Percentiles rank a stretch among this genome's conserved stretches.
phyloP scores from a whole-genome alignment of 2,888 invertebrate species.

The Dorcus hopei region DNA sequence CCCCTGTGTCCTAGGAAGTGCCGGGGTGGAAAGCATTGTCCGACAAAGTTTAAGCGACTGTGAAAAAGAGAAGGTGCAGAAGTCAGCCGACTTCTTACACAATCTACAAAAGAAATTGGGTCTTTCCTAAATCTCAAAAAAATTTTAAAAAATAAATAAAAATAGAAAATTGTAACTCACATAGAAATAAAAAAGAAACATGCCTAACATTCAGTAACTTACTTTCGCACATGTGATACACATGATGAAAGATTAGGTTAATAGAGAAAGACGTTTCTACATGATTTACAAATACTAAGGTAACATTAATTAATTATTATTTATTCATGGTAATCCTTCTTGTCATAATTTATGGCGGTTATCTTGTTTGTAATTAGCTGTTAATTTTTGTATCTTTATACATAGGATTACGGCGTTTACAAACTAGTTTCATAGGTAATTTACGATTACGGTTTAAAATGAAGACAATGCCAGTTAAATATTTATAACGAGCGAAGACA shows the following conservation, averaged over 20 bases:
- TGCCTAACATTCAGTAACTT: too few species aligned
- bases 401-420: not conserved
- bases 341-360: too few species aligned
- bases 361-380: too few species aligned
- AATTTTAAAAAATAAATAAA: not conserved
- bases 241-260: too few species aligned
- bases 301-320: not conserved
- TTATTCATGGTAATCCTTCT: not conserved
- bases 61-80: conserved; percentile 46
- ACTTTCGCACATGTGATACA: too few species aligned
- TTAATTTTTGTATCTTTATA: too few species aligned
- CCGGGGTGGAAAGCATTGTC: conserved; percentile 51
- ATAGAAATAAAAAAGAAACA: not conserved
- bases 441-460: not conserved
- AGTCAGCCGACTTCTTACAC: conserved; percentile 49
- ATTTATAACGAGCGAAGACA: not conserved
- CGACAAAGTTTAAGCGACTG: conserved; percentile 49
- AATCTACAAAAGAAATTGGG: conserved; percentile 46
- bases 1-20: conserved; percentile 53
- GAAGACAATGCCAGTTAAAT: too few species aligned
- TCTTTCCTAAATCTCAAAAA: not conserved
- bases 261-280: too few species aligned
- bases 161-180: not conserved
- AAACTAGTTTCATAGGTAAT: conserved; percentile 1
- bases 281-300: too few species aligned